Conservation (phyloP, 1,140 invertebrate species). For the Manduca sexta region DNA sequence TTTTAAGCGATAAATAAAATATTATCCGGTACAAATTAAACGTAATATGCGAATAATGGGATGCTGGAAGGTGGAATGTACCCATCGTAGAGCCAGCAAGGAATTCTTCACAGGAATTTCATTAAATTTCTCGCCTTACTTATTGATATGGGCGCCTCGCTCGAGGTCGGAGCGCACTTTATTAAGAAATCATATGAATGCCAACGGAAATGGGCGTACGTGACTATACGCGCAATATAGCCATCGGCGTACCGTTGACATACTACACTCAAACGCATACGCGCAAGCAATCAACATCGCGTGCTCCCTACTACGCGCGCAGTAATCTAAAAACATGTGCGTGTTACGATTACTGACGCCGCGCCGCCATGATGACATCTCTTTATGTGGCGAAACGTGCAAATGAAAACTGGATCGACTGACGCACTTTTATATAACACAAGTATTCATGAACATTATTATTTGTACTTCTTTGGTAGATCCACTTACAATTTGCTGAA, state of each 20-base stretch:
- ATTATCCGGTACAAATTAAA: constrained; percentile 12
- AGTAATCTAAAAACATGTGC: background rate
- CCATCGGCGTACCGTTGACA: constrained; percentile 13
- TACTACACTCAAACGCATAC: constrained; percentile 8
- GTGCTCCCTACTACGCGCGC: background rate
- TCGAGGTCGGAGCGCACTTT: constrained; percentile 55
- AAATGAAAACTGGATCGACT: no score
- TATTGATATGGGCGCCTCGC: constrained; percentile 65
- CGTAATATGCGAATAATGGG: constrained; percentile 13
- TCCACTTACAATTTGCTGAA: no score
- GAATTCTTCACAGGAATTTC: constrained; percentile 57
- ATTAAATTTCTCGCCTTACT: constrained; percentile 56
- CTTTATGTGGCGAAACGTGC: no score
- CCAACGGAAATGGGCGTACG: constrained; percentile 45
- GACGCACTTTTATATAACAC: no score
- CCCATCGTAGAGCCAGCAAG: constrained; percentile 41
- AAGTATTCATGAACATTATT: no score
- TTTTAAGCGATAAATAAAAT: constrained; percentile 5
- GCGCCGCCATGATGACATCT: no score
- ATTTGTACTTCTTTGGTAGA: no score
- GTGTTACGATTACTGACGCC: no score
- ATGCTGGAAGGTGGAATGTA: constrained; percentile 16
- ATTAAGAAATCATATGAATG: constrained; percentile 66
- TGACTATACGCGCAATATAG: constrained; percentile 58
- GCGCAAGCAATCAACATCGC: constrained; percentile 3